Percentiles rank a stretch among this genome's conserved stretches.
These are phyloP conservation scores for Microplitis mediator DNA, from an alignment of 1,140 invertebrate species.

Conservation along the genomic window DNA sequence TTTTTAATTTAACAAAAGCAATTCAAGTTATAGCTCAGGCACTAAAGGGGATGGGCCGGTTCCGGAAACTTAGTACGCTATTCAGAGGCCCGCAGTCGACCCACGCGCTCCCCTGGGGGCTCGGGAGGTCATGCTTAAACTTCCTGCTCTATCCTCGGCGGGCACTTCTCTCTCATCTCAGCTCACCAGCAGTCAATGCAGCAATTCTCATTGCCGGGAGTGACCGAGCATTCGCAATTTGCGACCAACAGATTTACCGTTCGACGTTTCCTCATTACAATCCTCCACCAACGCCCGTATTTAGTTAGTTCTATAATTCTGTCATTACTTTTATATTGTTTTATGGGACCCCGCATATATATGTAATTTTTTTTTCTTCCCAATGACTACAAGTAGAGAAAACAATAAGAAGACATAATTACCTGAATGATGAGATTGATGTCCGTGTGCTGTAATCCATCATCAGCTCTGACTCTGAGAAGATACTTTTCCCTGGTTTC, in stretches of 20 bases:
- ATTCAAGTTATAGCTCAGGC: conserved; percentile 1
- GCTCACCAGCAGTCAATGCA: conserved; percentile 35
- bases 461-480: conserved; percentile 82
- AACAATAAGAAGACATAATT: conserved; percentile 40
- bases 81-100: conserved; percentile 37
- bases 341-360: too few species aligned
- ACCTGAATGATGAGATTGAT: conserved; percentile 77
- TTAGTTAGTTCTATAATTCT: not conserved
- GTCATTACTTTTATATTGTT: not conserved
- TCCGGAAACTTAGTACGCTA: not conserved
- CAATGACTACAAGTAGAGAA: not conserved
- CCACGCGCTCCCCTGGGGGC: conserved; percentile 41
- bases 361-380: not conserved
- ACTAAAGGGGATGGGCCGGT: conserved; percentile 33
- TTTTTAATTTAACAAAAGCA: not conserved
- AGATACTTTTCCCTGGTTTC: conserved; percentile 82
- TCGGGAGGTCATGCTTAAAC: conserved; percentile 45
- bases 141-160: conserved; percentile 45
- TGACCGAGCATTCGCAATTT: conserved; percentile 27
- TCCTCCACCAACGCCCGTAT: not conserved
- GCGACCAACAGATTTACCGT: conserved; percentile 18
- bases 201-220: conserved; percentile 31
- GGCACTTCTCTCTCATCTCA: not conserved
- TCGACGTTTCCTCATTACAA: conserved; percentile 9
- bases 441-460: conserved; percentile 84